A percentile compares a stretch with the other conserved stretches of the same genome.
phyloP scores from a whole-genome alignment of 2,113 vertebrate species.

The Oreochromis niloticus region DNA sequence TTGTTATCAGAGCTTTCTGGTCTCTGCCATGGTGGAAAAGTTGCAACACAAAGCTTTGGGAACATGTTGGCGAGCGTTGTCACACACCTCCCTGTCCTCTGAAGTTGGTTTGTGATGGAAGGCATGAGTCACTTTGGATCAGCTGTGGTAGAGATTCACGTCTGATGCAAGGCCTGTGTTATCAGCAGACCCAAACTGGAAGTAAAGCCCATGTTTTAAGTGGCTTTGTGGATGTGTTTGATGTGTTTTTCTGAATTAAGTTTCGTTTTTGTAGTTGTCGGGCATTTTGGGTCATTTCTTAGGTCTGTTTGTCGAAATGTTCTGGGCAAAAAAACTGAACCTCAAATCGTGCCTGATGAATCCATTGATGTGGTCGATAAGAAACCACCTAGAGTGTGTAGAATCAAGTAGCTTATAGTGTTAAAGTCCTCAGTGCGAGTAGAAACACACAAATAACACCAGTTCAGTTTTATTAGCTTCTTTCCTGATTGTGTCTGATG shows the following conservation, averaged over 20 bases:
- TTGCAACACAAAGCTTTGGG: neutral
- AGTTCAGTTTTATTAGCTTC: neutral
- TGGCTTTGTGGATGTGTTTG: neutral
- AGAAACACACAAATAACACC: neutral
- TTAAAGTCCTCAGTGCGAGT: fast-evolving
- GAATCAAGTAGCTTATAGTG: fast-evolving
- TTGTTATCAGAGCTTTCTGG: slow-evolving; percentile 25
- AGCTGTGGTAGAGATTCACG: neutral
- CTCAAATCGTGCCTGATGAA: fast-evolving
- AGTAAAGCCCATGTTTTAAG: neutral
- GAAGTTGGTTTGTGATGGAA: neutral
- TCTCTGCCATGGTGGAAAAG: slow-evolving; percentile 14
- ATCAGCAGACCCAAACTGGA: neutral
- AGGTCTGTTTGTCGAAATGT: fast-evolving
- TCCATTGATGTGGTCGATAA: neutral
- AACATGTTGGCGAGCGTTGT: slow-evolving; percentile 4
- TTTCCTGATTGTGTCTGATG: neutral
- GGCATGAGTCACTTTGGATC: neutral
- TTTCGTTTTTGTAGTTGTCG: fast-evolving
- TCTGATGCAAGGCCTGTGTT: neutral
- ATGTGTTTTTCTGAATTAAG: neutral
- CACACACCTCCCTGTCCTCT: slow-evolving; percentile 34
- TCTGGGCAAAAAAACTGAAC: neutral
- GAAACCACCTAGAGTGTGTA: neutral
- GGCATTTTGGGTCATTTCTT: neutral